A percentile compares a stretch with the other conserved stretches of the same genome.
These are phyloP conservation scores for Oncorhynchus keta DNA, from an alignment of 2,113 vertebrate genomes.

Conservation along the genomic window DNA sequence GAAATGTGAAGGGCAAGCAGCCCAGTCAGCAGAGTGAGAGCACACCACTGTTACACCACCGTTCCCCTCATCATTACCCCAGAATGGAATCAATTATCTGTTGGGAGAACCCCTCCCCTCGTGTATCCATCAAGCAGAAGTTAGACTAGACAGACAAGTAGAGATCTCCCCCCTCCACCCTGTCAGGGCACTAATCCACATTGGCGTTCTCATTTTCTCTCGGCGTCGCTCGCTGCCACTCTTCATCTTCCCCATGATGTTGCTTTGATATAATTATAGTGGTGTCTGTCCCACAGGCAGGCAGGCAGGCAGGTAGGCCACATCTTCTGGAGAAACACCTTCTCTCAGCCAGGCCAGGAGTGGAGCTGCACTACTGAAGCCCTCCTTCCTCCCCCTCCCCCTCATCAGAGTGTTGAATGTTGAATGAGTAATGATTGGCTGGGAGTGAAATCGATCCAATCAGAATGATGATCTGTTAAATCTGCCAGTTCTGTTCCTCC, in stretches of 20 bases:
- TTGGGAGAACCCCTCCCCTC: conserved; percentile 26
- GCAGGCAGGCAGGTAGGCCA: no score
- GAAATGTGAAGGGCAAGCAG: conserved; percentile 35
- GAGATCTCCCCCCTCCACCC: conserved; percentile 4
- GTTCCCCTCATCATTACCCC: conserved; percentile 57
- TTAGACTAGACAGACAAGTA: conserved; percentile 51
- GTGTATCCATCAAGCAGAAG: conserved; percentile 47
- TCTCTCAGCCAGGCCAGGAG: no score
- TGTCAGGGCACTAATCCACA: conserved; percentile 61
- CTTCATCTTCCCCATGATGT: conserved; percentile 66
- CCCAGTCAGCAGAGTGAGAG: conserved; percentile 23
- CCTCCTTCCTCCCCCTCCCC: not conserved
- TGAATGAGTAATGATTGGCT: not conserved
- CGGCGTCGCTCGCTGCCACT: conserved; percentile 50
- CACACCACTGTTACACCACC: conserved; percentile 33
- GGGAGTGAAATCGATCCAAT: not conserved
- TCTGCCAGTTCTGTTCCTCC: no score
- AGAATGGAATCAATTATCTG: conserved; percentile 74
- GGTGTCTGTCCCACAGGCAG: conserved; percentile 28
- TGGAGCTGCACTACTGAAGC: no score
- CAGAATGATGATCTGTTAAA: not conserved
- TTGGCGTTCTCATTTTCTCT: conserved; percentile 67
- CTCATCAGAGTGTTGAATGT: not conserved
- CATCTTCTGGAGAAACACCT: no score
- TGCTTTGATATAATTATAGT: conserved; percentile 69